Base-by-base conservation (phyloP, 2,888 invertebrate species). In the Hoplodrina ambigua region DNA sequence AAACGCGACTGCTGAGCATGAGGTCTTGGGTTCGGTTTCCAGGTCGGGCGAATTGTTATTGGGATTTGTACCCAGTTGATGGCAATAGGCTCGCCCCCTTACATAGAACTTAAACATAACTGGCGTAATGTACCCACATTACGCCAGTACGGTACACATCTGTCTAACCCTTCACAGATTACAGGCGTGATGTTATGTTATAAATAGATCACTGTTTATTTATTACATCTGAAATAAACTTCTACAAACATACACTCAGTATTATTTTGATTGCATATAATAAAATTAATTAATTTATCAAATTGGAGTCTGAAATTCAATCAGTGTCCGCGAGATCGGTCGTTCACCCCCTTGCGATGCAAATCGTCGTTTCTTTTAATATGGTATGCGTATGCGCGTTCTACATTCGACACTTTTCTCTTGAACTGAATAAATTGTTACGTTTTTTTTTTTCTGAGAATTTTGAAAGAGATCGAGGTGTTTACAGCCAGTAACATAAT, bases 221-320 rank as follows among this genome's bases (percentile, higher is more conserved):
- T 25, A 25, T 25, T 25, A 25, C 25, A 25, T 25, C 25, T 41
- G 11, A 13, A 46, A 52, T 33, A 4, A 10, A 19, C 11, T 41
- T 54, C 5, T 50, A 62, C 54, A 69, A 67, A 58, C 41, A 57
- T 33, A 60, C 19, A 41, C 17, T 11, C 30, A 17, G 64, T 70
- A 81, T 83, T 62, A 53, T 69, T 76, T 85, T 58, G 76, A 84
- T 85, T 72, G 69, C 74, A 67, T 49, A 63, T 75, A 82, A 84
- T 84, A 81, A 82, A 82, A 77, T 64, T 74, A 66, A 82, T 83
- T 80, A 78, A 85, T 85, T 82, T 81, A 86, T 84, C 82, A 85
- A n/a, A 83, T 81, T 83, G 78, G 81, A 81, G 67, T 73, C 63
- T 78, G 69, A 80, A 82, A 80, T 78, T 83, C 73, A 85, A 81